Evolutionary conservation across 2,797 vertebrate genomes (phyloP), one percentile per base, ranked within the genome.

Genomic region (Streptopelia turtur): DNA sequence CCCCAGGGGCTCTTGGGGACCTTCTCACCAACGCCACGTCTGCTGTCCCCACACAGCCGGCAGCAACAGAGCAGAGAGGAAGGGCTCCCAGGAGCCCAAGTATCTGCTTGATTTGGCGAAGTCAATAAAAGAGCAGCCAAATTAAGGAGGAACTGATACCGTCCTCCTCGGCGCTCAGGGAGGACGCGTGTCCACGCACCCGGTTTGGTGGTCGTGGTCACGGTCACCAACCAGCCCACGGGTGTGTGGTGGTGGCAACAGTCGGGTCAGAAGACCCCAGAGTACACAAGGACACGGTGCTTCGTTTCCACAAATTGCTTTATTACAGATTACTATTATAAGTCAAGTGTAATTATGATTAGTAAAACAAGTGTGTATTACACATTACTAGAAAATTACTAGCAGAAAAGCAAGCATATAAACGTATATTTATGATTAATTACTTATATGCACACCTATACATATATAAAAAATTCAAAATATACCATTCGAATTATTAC

Each of bases 51-150:
- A 5, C 53, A 0, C 53, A 47, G 55, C 43, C 1, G 27, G 57
- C 77, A 31, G 39, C 3, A 43, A 28, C 13, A 10, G 86, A 63
- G 82, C 23, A 22, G 76, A 50, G 50, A 59, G 82, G 83, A 77
- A 47, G 6, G 3, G 77, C 56, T 94, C 55, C 52, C 4, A 2
- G 39, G 31, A 81, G 49, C 84, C 63, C 72, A 89, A 77, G 68
- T 3, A 35, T 92, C 77, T 70, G 90, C 96, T 87, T 31, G 24
- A n/a, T 70, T 92, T 63, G 92, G 84, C 59, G 15, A 76, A 56
- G 82, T 70, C 90, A 64, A 65, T 27, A 68, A 59, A 2, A 83
- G 16, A n/a, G 72, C 70, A 14, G 94, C 88, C 94, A 90, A 85
- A 57, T 9, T 6, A 21, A 60, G 72, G 56, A 88, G 72, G 93